phyloP scores from a whole-genome alignment of 2,888 invertebrate genomes.

The Apamea anceps region DNA sequence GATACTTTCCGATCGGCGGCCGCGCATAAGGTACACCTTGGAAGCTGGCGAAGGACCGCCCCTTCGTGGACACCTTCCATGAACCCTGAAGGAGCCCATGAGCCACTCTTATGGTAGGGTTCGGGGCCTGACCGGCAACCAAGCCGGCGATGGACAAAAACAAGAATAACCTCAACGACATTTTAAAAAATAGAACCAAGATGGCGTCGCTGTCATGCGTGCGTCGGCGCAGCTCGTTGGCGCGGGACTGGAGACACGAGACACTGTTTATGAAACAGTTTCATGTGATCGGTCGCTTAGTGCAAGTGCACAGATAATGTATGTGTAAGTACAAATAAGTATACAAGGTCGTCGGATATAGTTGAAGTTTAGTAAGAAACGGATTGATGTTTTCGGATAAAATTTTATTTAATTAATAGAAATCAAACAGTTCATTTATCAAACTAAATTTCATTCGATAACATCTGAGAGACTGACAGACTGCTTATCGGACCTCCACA shows the following conservation, averaged over 20 bases:
- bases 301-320: slow-evolving; percentile 4
- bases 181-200: slow-evolving; percentile 29
- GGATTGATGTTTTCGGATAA: no score
- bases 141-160: slow-evolving; percentile 66
- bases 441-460: no score
- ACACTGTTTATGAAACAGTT: slow-evolving; percentile 17
- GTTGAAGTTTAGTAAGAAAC: no score
- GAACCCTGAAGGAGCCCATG: slow-evolving; percentile 82
- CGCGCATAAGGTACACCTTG: slow-evolving; percentile 92
- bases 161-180: slow-evolving; percentile 70
- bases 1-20: slow-evolving; percentile 91
- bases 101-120: slow-evolving; percentile 79
- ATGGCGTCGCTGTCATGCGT: slow-evolving; percentile 17
- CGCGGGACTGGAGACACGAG: slow-evolving; percentile 32
- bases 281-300: not conserved
- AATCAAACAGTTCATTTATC: no score
- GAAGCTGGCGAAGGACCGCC: slow-evolving; percentile 90
- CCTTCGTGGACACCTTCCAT: slow-evolving; percentile 83
- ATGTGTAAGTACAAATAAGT: no score
- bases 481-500: not conserved
- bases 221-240: slow-evolving; percentile 38
- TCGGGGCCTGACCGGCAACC: slow-evolving; percentile 72
- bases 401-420: no score
- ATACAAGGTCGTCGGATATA: no score
- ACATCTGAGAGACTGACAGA: no score